Base-by-base conservation (phyloP, 2,797 vertebrate species). In the Arnoldichthys spilopterus region DNA sequence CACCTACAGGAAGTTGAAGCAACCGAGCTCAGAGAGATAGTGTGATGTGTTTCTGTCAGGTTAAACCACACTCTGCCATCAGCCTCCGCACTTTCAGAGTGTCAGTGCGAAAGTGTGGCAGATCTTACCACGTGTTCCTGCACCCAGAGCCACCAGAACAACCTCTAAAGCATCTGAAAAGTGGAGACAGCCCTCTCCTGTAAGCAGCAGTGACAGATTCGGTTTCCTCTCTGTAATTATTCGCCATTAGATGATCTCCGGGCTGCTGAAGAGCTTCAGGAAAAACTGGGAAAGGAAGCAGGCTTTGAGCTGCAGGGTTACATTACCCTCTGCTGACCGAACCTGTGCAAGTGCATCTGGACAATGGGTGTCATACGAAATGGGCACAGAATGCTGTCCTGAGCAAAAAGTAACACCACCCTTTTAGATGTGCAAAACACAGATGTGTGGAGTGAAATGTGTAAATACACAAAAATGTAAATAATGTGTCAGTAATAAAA, bases 1-100 rank as follows among this genome's bases (percentile, higher is more conserved):
- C 59, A 79, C 66, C 53, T 80, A 83, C 92, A 93, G 92, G 92
- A 94, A 93, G 92, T 91, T 88, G 82, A 81, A 15, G 22, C 51
- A 58, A 78, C 58, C 83, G 83, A 79, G 67, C 85, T n/a, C n/a
- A n/a, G n/a, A 75, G 82, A 62, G 56, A 70, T 8, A 40, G n/a
- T 24, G n/a, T 6, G 45, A 53, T 68, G 16, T 43, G 63, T 37
- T 54, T 37, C 28, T 53, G 26, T 22, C 62, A 40, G 18, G 34
- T 18, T 30, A 40, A 64, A 11, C 32, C 62, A 53, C 45, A n/a
- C 28, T 53, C 12, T 30, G 28, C 22, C 18, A 0, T n/a, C n/a
- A n/a, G n/a, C n/a, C n/a, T n/a, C n/a, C n/a, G n/a, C n/a, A n/a
- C n/a, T n/a, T n/a, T n/a, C n/a, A n/a, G n/a, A n/a, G n/a, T n/a